phyloP scores from a whole-genome alignment of 2,797 vertebrate genomes.

The Garrulus glandarius region DNA sequence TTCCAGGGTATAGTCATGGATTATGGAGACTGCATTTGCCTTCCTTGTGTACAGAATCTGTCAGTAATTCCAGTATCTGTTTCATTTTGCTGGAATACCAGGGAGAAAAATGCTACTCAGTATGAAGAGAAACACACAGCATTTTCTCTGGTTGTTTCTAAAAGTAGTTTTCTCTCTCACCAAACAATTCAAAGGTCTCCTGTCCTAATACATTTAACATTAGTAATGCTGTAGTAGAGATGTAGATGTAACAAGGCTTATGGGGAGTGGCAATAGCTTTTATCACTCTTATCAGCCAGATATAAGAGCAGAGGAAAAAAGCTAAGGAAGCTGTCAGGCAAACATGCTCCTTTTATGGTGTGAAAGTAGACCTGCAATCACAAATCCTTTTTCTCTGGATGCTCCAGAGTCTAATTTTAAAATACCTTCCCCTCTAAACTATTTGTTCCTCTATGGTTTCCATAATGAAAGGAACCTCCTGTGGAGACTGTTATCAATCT shows the following conservation, averaged over 20 bases:
- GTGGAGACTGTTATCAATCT: not conserved
- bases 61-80: not conserved
- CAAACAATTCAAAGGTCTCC: not conserved
- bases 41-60: not conserved
- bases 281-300: not conserved
- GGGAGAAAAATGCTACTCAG: not conserved
- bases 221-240: not conserved
- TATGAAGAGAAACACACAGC: not conserved
- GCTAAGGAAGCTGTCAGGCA: not conserved
- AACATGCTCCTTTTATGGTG: not conserved
- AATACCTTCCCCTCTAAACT: not conserved
- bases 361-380: not conserved
- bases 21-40: not conserved
- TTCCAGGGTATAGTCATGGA: not conserved
- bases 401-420: not conserved
- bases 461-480: slow-evolving; percentile 9
- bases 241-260: not conserved
- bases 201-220: not conserved
- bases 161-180: not conserved
- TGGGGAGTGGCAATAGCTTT: not conserved
- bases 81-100: not conserved
- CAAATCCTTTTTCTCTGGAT: not conserved
- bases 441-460: not conserved
- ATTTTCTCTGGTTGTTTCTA: not conserved
- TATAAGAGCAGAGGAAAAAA: not conserved